Evolutionary conservation across 2,888 invertebrate genomes (phyloP).

Genomic region (Nudaria mundana): DNA sequence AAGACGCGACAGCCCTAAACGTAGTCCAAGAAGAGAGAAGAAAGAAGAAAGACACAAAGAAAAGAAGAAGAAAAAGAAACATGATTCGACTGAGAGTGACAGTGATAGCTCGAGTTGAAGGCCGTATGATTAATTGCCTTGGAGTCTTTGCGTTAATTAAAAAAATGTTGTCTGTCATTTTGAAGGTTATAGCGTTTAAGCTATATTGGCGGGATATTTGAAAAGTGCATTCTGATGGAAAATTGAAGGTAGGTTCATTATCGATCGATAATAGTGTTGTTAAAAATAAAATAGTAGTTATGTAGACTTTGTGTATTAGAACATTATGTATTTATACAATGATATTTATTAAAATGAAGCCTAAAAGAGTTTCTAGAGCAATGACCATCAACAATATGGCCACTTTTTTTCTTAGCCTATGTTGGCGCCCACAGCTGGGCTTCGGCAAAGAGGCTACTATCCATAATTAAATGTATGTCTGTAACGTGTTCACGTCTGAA

Average conservation of each 20-base stretch:
- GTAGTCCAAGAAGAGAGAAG: conserved; percentile 45
- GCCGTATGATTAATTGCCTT: conserved; percentile 12
- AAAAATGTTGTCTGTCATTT: conserved; percentile 28
- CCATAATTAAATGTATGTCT: no score
- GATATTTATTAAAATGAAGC: no score
- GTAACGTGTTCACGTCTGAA: no score
- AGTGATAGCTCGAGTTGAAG: conserved; percentile 68
- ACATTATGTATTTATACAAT: no score
- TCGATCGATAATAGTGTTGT: no score
- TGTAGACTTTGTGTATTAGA: no score
- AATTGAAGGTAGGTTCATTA: neutral
- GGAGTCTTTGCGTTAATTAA: conserved; percentile 28
- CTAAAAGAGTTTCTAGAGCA: no score
- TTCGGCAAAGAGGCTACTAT: no score
- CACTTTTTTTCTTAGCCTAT: no score
- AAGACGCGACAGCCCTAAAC: conserved; percentile 62
- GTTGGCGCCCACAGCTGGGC: no score
- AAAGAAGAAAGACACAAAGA: conserved; percentile 34
- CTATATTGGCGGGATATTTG: conserved; percentile 9
- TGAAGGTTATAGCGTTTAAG: conserved; percentile 12
- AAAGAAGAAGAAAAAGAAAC: conserved; percentile 50
- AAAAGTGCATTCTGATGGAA: neutral
- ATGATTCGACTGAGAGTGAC: conserved; percentile 53
- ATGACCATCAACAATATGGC: no score
- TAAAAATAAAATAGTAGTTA: no score